Conservation (phyloP, 2,113 vertebrate genomes). For the Ornithorhynchus anatinus region DNA sequence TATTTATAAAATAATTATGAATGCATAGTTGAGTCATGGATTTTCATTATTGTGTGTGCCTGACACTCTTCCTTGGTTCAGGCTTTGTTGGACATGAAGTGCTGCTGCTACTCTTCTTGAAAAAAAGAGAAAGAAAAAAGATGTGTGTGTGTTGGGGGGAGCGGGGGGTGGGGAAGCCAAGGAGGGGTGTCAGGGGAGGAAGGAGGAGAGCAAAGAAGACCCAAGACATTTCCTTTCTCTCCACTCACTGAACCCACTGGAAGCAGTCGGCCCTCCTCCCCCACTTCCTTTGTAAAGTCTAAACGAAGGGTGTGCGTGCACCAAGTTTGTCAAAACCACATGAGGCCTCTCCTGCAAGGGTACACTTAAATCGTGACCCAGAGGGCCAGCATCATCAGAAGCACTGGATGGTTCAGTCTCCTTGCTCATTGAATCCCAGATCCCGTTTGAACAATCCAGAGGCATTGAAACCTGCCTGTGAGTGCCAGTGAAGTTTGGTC, state of each 20-base stretch:
- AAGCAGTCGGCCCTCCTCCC: not conserved
- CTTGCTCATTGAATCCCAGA: conserved; percentile 31
- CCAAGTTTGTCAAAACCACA: not conserved
- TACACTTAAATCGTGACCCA: not conserved
- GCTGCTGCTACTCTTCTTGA: conserved; percentile 17
- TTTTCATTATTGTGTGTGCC: conserved; percentile 68
- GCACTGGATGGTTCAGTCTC: not conserved
- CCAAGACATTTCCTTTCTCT: conserved; percentile 9
- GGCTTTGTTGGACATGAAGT: conserved; percentile 62
- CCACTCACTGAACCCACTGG: not conserved
- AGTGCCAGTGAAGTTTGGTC: conserved; percentile 1
- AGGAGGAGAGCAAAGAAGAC: conserved; percentile 11
- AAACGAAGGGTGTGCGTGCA: conserved; percentile 11
- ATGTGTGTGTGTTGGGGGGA: too few relatives aligned
- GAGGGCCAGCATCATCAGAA: not conserved
- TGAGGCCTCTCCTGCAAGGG: conserved; percentile 9
- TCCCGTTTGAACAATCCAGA: conserved; percentile 3
- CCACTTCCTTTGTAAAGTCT: not conserved
- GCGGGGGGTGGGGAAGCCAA: too few relatives aligned
- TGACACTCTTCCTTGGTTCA: conserved; percentile 65
- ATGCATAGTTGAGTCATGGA: conserved; percentile 68
- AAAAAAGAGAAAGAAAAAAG: too few relatives aligned
- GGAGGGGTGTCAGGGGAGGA: not conserved
- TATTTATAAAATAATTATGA: conserved; percentile 86
- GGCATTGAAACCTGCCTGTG: conserved; percentile 25